phyloP scores from a whole-genome alignment of 37 sponge, comb jelly and placozoan genomes.

The Chondrosia reniformis region DNA sequence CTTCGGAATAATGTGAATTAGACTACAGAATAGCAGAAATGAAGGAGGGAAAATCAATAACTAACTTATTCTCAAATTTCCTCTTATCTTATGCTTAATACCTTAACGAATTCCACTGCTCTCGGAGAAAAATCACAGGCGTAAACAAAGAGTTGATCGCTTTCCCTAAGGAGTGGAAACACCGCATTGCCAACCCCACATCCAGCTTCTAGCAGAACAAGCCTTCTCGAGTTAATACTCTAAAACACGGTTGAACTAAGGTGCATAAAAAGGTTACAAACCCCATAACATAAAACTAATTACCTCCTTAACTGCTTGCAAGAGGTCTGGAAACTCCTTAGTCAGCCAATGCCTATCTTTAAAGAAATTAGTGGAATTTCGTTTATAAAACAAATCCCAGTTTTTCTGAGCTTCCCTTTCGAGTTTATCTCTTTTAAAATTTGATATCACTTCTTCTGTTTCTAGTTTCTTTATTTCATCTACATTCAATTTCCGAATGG shows the following conservation, averaged over 20 bases:
- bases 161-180: slow-evolving; percentile 84
- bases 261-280: neutral
- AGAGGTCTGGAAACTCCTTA: slow-evolving; percentile 85
- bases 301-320: slow-evolving; percentile 21
- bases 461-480: slow-evolving; percentile 46
- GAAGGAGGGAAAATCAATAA: neutral
- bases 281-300: no score
- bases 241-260: neutral
- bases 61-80: neutral
- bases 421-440: slow-evolving; percentile 75
- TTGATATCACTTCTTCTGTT: slow-evolving; percentile 58
- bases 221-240: neutral
- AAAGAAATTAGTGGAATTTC: slow-evolving; percentile 92
- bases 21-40: slow-evolving; percentile 26
- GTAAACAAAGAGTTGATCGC: slow-evolving; percentile 70
- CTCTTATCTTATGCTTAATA: slow-evolving; percentile 1
- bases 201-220: slow-evolving; percentile 82
- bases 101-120: slow-evolving; percentile 92
- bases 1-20: slow-evolving; percentile 46
- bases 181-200: slow-evolving; percentile 98
- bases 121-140: slow-evolving; percentile 96
- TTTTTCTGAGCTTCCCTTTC: slow-evolving; percentile 88
- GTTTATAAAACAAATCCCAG: slow-evolving; percentile 99
- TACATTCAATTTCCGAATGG: slow-evolving; percentile 41
- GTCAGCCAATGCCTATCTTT: slow-evolving; percentile 97